These are phyloP conservation scores for Stichopus horrens DNA, from an alignment of 53 echinoderm and acorn worm genomes.

Conservation along the genomic window DNA sequence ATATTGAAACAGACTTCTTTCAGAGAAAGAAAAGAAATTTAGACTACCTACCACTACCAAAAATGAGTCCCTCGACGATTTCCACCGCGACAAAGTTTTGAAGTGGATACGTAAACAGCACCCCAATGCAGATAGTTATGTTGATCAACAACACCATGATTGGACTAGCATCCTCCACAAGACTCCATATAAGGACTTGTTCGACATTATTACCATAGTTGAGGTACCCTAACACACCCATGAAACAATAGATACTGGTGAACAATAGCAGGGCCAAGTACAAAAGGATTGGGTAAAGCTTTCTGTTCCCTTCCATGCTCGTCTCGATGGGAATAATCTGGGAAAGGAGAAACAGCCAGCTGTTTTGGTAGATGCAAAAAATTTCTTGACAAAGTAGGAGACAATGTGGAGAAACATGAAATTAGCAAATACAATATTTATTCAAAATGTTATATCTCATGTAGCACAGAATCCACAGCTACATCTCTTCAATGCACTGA, in stretches of 20 bases:
- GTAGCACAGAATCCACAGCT: too few relatives aligned
- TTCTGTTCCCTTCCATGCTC: conserved; percentile 83
- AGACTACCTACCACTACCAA: conserved; percentile 63
- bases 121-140: conserved; percentile 71
- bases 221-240: conserved; percentile 88
- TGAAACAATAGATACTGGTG: conserved; percentile 68
- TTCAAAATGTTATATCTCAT: too few relatives aligned
- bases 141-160: conserved; percentile 43
- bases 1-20: too few relatives aligned
- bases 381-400: too few relatives aligned
- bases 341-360: neutral
- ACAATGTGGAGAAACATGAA: too few relatives aligned
- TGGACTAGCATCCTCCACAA: conserved; percentile 47
- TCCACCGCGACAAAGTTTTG: conserved; percentile 79
- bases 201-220: conserved; percentile 64
- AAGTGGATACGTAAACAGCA: conserved; percentile 87
- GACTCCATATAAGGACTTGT: conserved; percentile 84
- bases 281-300: conserved; percentile 74
- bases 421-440: too few relatives aligned
- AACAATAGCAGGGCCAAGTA: conserved; percentile 70
- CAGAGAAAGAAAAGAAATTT: neutral
- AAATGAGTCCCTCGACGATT: conserved; percentile 72
- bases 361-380: too few relatives aligned
- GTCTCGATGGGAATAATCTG: conserved; percentile 97
- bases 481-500: too few relatives aligned